These are phyloP conservation scores for Probosciger aterrimus DNA, from an alignment of 2,113 vertebrate genomes.

Conservation along the genomic window DNA sequence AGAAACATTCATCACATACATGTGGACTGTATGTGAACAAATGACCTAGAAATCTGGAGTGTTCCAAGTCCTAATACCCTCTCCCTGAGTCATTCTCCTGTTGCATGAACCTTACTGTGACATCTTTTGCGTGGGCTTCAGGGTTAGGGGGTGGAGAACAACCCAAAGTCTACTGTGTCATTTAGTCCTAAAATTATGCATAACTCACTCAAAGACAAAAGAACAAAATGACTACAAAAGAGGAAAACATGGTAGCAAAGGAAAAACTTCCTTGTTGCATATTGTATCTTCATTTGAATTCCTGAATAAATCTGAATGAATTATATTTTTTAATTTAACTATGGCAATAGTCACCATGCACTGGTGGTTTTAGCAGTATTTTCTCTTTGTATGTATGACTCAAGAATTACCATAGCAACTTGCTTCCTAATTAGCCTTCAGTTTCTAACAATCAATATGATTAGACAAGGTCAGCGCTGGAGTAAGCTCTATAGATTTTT, in stretches of 20 bases:
- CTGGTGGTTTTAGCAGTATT: conserved; percentile 63
- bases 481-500: conserved; percentile 28
- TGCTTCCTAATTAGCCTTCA: conserved; percentile 71
- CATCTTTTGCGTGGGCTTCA: not conserved
- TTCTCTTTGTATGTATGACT: conserved; percentile 69
- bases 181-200: not conserved
- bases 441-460: conserved; percentile 67
- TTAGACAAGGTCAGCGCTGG: conserved; percentile 70
- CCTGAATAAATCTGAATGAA: conserved; percentile 71
- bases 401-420: conserved; percentile 77
- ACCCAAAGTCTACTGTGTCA: not conserved
- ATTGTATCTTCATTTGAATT: conserved; percentile 45
- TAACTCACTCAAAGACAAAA: conserved; percentile 18
- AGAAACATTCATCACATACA: not conserved
- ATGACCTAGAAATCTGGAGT: conserved; percentile 10
- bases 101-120: not conserved
- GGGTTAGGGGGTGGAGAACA: not conserved
- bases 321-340: conserved; percentile 69
- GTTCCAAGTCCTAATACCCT: not conserved
- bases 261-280: not conserved
- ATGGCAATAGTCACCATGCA: conserved; percentile 58
- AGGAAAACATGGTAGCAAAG: not conserved
- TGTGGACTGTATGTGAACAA: not conserved
- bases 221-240: not conserved
- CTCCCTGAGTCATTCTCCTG: not conserved